phyloP scores from a whole-genome alignment of 2,888 invertebrate genomes.

The Thysanoteuthis rhombus region DNA sequence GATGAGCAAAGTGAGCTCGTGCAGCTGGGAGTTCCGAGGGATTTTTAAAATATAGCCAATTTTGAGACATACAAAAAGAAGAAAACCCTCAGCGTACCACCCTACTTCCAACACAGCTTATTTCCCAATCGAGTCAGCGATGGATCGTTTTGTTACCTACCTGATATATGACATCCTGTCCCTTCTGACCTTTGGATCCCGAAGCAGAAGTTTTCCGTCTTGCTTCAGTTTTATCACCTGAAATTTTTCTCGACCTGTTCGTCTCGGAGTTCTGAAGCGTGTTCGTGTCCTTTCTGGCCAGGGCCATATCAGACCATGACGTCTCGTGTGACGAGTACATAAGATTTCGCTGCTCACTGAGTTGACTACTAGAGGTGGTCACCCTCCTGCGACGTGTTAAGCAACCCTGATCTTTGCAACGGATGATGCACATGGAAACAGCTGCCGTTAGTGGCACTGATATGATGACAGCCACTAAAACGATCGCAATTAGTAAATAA shows the following conservation, averaged over 20 bases:
- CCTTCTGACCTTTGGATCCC: neutral
- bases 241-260: neutral
- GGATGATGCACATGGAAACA: neutral
- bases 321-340: neutral
- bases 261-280: neutral
- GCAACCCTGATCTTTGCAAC: neutral
- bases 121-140: neutral
- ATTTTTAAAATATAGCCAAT: too few species aligned
- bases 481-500: neutral
- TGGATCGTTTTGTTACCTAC: neutral
- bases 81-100: too few species aligned
- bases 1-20: too few species aligned
- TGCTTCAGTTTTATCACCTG: neutral
- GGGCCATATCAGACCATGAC: neutral
- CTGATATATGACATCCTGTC: neutral
- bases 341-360: neutral
- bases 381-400: neutral
- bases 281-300: neutral
- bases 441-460: neutral
- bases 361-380: neutral
- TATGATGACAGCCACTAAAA: neutral
- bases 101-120: neutral
- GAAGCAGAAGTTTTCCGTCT: neutral
- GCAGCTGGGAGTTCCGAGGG: too few species aligned
- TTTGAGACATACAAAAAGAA: too few species aligned